phyloP scores from a whole-genome alignment of 2,888 invertebrate genomes.

The Chouioia cunea region DNA sequence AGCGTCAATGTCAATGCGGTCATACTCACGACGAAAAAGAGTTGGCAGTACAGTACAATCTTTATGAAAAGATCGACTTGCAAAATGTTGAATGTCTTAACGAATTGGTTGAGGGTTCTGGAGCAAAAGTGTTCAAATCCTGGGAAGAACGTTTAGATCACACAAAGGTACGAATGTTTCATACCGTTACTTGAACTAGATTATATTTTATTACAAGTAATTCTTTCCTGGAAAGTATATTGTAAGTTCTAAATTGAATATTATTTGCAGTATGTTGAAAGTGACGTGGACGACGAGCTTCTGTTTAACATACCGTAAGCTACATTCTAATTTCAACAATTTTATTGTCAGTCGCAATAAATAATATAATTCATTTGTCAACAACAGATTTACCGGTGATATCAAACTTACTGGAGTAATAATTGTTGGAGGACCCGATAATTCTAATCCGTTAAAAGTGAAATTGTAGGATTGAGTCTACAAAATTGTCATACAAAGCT shows the following conservation, averaged over 20 bases:
- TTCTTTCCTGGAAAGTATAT: background rate
- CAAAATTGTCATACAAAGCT: conserved; percentile 24
- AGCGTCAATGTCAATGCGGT: conserved; percentile 59
- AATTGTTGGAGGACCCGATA: conserved; percentile 89
- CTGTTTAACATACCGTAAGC: conserved; percentile 93
- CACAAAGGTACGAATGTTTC: conserved; percentile 74
- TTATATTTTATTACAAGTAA: conserved; percentile 10
- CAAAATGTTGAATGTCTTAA: conserved; percentile 91
- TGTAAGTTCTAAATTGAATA: conserved; percentile 38
- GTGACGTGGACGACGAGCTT: conserved; percentile 96
- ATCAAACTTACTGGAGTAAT: conserved; percentile 95
- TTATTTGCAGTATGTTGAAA: conserved; percentile 86
- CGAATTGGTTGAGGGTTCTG: conserved; percentile 87
- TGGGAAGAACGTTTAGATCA: conserved; percentile 88
- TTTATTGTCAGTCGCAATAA: no score
- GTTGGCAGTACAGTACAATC: conserved; percentile 83
- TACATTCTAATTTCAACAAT: conserved; percentile 26
- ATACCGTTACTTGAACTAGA: no score
- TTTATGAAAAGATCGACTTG: conserved; percentile 90
- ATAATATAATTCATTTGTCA: background rate
- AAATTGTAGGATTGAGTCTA: conserved; percentile 81
- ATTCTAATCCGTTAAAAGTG: conserved; percentile 87
- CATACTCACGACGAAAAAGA: conserved; percentile 68
- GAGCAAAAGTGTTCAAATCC: conserved; percentile 90
- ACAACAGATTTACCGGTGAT: conserved; percentile 86